Evolutionary conservation across 2,888 invertebrate genomes (phyloP).

Genomic region (Meta bourneti): DNA sequence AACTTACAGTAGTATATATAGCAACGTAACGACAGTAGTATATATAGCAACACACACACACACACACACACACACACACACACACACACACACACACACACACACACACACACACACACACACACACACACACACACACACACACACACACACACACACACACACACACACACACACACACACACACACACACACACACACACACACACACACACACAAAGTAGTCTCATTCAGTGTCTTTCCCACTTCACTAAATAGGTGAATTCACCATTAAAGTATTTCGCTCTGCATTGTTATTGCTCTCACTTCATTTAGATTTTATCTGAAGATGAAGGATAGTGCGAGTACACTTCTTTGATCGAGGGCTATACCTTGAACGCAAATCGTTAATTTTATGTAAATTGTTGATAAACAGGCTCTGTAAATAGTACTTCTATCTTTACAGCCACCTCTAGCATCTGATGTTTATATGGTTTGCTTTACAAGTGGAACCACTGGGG

Average conservation of each 20-base stretch:
- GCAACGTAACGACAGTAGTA: too few species aligned
- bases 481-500: slow-evolving; percentile 98
- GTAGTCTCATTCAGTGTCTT: background rate
- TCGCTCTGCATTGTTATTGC: too few species aligned
- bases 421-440: background rate
- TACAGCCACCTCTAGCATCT: slow-evolving; percentile 88
- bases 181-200: slow-evolving; percentile 30
- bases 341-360: too few species aligned
- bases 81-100: slow-evolving; percentile 22
- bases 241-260: too few species aligned
- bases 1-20: too few species aligned
- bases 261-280: too few species aligned
- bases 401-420: background rate
- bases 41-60: background rate
- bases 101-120: slow-evolving; percentile 18
- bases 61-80: slow-evolving; percentile 26
- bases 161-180: slow-evolving; percentile 29
- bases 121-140: slow-evolving; percentile 27
- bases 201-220: slow-evolving; percentile 18
- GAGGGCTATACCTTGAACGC: too few species aligned
- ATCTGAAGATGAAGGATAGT: too few species aligned
- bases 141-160: slow-evolving; percentile 30
- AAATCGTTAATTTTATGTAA: background rate
- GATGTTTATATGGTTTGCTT: slow-evolving; percentile 97
- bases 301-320: too few species aligned